Evolutionary conservation across 2,113 vertebrate species (phyloP).

Genomic region (Carollia perspicillata): DNA sequence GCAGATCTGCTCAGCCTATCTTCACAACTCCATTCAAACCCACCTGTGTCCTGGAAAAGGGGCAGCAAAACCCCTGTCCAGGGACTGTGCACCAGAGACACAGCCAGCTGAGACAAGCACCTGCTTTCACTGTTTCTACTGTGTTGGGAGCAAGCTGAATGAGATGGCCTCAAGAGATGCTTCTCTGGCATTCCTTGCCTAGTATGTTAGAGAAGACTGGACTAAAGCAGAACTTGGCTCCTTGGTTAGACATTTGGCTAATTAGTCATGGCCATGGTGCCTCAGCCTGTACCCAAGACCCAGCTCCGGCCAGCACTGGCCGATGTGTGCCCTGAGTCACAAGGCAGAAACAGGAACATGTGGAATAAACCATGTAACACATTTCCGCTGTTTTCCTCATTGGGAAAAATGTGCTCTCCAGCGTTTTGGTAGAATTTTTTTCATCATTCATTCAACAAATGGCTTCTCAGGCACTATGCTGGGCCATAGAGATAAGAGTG

Average conservation of each 20-base stretch:
- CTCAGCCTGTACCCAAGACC: not conserved
- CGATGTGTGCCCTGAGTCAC: not conserved
- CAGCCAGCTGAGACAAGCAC: not conserved
- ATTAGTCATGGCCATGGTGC: not conserved
- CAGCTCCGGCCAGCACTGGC: not conserved
- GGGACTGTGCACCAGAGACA: not conserved
- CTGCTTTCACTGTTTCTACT: not conserved
- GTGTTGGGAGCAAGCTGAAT: not conserved
- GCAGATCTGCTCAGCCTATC: not conserved
- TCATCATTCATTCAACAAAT: not conserved
- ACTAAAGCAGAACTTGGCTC: not conserved
- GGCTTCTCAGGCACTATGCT: not conserved
- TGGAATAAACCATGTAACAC: not conserved
- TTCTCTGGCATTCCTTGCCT: not conserved
- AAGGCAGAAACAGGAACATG: not conserved
- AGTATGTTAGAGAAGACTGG: not conserved
- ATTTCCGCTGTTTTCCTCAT: not conserved
- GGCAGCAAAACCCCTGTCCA: not conserved
- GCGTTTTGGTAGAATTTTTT: not conserved
- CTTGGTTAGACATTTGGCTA: not conserved
- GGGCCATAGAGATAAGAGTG: not conserved
- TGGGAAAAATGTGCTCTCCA: not conserved
- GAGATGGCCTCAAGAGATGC: not conserved
- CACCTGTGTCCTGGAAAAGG: not conserved
- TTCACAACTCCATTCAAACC: not conserved